Base-by-base conservation (phyloP, 1,140 invertebrate genomes). In the Aphis gossypii region DNA sequence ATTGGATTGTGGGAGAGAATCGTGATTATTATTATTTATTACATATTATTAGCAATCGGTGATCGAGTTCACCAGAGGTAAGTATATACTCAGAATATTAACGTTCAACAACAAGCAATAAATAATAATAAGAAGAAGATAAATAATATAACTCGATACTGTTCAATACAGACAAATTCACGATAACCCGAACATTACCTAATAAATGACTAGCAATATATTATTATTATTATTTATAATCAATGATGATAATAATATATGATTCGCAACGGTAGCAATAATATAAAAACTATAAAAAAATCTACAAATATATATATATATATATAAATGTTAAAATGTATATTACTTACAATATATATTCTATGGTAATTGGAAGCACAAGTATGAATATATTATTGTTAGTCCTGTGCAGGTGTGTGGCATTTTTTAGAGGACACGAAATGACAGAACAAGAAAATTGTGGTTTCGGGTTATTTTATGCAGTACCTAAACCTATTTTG, bases 141-240 rank as follows among this genome's bases (percentile, higher is more conserved):
- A 76, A 76, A 68, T 68, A 76, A 35, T 76, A 76, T 35, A 68
- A n/a, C 30, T 68, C 3, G 30, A 76, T 76, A 21, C 30, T 18
- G 60, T 76, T 76, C 30, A 76, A 76, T 76, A n/a, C 60, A 76
- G 30, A 76, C n/a, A 35, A 76, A 76, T 35, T 76, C 60, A 14
- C n/a, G 60, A 76, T 76, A 76, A 76, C 60, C 60, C 60, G 60
- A 76, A 76, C 60, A n/a, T 76, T n/a, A 76, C 60, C 30, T 76
- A n/a, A 30, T 76, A n/a, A 76, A 76, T 76, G 4, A 76, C 60
- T n/a, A 76, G 60, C n/a, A 18, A 76, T 76, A 76, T 76, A 76
- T 76, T 76, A 76, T n/a, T 46, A 46, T 46, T 46, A 41, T 41
- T 68, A 68, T 68, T 68, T n/a, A 30, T 30, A 76, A n/a, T n/a